Percentiles rank a stretch among this genome's conserved stretches.
Conservation (phyloP, 2,888 invertebrate species). For the Serripes groenlandicus region DNA sequence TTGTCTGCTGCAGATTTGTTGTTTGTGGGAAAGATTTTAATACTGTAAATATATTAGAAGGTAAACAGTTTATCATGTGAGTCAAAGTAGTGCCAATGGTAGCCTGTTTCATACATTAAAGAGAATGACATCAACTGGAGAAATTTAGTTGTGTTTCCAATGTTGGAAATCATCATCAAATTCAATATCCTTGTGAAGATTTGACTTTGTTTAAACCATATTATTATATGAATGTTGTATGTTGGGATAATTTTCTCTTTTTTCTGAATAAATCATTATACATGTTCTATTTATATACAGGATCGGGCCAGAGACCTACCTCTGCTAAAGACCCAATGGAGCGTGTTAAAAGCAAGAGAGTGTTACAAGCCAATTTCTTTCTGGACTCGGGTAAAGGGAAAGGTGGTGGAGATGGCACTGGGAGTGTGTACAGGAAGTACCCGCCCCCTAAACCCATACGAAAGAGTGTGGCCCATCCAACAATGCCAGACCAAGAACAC, state of each 20-base stretch:
- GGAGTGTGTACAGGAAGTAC: constrained; percentile 81
- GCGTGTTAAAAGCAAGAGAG: constrained; percentile 70
- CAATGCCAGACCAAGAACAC: constrained; percentile 85
- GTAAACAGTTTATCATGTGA: not conserved
- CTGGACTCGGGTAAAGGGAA: constrained; percentile 78
- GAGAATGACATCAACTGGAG: too few species aligned
- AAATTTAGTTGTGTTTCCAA: too few species aligned
- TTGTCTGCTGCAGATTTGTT: not conserved
- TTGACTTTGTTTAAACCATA: too few species aligned
- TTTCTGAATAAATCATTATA: not conserved
- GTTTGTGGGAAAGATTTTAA: not conserved
- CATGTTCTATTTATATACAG: not conserved
- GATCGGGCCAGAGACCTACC: constrained; percentile 63
- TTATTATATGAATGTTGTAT: not conserved
- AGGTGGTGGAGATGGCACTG: constrained; percentile 73
- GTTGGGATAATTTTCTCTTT: not conserved
- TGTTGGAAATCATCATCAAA: too few species aligned
- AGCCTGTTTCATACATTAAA: too few species aligned
- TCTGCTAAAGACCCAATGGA: constrained; percentile 82
- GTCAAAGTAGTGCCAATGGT: not conserved
- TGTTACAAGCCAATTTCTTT: constrained; percentile 80
- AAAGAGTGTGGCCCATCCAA: constrained; percentile 79
- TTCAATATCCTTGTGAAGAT: too few species aligned
- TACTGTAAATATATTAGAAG: not conserved
- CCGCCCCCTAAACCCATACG: constrained; percentile 79